Evolutionary conservation across 2,113 vertebrate genomes (phyloP).

Genomic region (Notarius quadriscutis): DNA sequence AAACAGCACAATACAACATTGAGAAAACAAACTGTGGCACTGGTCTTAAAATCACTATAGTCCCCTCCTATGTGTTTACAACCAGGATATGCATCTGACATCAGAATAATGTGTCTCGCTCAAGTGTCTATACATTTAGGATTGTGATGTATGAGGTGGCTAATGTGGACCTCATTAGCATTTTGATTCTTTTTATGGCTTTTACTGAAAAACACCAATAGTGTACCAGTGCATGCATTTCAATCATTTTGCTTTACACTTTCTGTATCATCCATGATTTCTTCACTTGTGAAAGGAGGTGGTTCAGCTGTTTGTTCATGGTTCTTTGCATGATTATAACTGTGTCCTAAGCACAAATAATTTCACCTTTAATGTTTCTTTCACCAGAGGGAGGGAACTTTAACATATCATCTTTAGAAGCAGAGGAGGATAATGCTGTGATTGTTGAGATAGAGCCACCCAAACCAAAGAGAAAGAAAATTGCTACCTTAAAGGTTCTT

Average conservation of each 20-base stretch:
- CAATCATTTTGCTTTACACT: neutral
- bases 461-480: slow-evolving; percentile 68
- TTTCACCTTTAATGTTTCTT: neutral
- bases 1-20: neutral
- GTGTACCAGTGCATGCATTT: neutral
- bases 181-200: neutral
- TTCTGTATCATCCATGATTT: neutral
- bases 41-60: no score
- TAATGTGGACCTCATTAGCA: neutral
- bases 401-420: slow-evolving; percentile 63
- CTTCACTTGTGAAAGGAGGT: neutral
- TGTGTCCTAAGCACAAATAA: neutral
- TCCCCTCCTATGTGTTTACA: neutral
- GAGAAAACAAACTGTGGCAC: neutral
- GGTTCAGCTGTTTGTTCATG: neutral
- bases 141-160: neutral
- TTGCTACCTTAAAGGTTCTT: slow-evolving; percentile 75
- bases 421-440: slow-evolving; percentile 63
- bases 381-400: slow-evolving; percentile 72
- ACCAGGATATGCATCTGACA: neutral
- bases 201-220: neutral
- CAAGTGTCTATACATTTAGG: neutral
- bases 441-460: slow-evolving; percentile 64
- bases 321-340: neutral
- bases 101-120: neutral